Base-by-base conservation (phyloP, 2,113 vertebrate genomes). In the Maccullochella peelii region DNA sequence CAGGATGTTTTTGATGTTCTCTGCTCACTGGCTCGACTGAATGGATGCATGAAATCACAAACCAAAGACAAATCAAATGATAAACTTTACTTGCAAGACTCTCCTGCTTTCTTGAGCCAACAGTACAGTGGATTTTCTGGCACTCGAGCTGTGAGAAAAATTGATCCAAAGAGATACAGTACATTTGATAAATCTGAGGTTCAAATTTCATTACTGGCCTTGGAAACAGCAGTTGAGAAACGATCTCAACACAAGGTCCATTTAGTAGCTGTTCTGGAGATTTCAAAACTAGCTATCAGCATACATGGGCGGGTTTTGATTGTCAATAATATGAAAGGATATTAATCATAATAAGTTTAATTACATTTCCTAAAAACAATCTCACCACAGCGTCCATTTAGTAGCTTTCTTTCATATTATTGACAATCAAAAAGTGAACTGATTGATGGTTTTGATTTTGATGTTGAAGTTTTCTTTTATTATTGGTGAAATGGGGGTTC, bases 1-100 rank as follows among this genome's bases (percentile, higher is more conserved):
- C 62, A 83, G 40, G 52, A 49, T 36, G 25, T 67, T 87, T 92
- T 91, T 88, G 92, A 92, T 90, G 82, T 88, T 83, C 54, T 27
- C 74, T 44, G 38, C 74, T 44, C 72, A 61, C 44, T 21, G 42
- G 15, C 57, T 79, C 30, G 1, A 62, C 77, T 80, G 57, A 49
- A 67, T 57, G 59, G 73, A 44, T 57, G 73, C 40, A 74, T 87
- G 73, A 83, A 90, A 83, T 86, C 62, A 30, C 47, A 59, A 73
- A 85, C n/a, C 77, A 57, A 76, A 79, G 67, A 87, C 25, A 77
- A 27, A 72, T 54, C 18, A 47, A 54, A 73, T 58, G 18, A 74
- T 27, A 59, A 50, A 70, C 59, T 20, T 21, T 25, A 65, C 30
- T 57, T 20, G 9, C 25, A 57, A 52, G 50, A 8, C 16, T 21